Percentiles rank a stretch among this genome's conserved stretches.
These are phyloP conservation scores for Drosophila suzukii DNA, from an alignment of 1,140 invertebrate species.

Conservation along the genomic window DNA sequence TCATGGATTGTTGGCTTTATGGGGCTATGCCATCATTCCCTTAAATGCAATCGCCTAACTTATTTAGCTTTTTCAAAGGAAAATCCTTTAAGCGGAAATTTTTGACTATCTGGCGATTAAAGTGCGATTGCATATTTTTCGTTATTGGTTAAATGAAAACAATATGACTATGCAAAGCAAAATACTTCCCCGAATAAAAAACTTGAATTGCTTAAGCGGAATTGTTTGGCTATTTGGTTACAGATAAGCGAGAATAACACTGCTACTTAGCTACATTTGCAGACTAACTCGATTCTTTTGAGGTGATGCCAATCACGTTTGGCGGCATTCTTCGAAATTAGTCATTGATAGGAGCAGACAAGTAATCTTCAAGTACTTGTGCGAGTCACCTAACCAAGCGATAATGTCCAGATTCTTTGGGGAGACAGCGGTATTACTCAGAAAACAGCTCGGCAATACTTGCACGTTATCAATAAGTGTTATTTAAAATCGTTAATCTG, in stretches of 20 bases:
- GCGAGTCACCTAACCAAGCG: conserved; percentile 8
- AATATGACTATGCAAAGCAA: too few relatives aligned
- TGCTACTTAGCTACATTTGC: neutral
- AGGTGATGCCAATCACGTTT: conserved; percentile 4
- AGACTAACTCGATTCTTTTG: neutral
- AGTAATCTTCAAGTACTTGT: neutral
- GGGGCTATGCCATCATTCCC: too few relatives aligned
- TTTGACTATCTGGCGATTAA: conserved; percentile 8
- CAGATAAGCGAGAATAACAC: conserved; percentile 1
- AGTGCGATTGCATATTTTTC: neutral
- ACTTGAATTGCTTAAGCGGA: neutral
- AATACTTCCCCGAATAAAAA: conserved; percentile 2
- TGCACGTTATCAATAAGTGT: neutral
- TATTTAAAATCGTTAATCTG: neutral
- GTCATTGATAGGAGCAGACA: conserved; percentile 10
- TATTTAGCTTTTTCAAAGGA: neutral
- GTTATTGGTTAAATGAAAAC: neutral
- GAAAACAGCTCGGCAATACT: neutral
- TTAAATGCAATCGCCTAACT: neutral
- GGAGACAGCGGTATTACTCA: neutral
- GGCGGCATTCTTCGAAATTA: conserved; percentile 12
- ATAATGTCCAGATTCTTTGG: neutral
- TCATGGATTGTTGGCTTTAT: too few relatives aligned
- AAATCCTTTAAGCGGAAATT: neutral
- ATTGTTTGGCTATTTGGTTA: neutral